Conservation (phyloP, 2,113 vertebrate genomes). For the Salvelinus alpinus region DNA sequence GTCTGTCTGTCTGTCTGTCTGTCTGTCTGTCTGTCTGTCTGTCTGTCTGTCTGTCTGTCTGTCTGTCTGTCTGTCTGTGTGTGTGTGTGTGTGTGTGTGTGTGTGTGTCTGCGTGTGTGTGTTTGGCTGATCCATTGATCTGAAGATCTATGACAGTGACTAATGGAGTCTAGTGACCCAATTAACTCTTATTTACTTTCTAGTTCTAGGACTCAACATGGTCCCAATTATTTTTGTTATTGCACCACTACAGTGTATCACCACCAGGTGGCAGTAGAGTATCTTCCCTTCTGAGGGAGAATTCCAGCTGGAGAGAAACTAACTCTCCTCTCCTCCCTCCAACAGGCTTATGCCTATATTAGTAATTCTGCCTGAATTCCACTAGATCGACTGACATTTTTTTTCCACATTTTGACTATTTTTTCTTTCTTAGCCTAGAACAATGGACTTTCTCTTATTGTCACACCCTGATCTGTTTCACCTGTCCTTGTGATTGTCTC, state of each 20-base stretch:
- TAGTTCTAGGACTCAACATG: slow-evolving; percentile 18
- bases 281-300: background rate
- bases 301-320: background rate
- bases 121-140: slow-evolving; percentile 9
- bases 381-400: background rate
- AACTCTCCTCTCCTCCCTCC: background rate
- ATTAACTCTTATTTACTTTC: slow-evolving; percentile 15
- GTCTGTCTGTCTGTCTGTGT: no score
- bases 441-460: background rate
- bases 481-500: no score
- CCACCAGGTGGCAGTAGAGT: slow-evolving; percentile 21
- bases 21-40: no score
- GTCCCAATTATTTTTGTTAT: background rate
- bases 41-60: no score
- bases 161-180: slow-evolving; percentile 8
- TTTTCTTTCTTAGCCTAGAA: background rate
- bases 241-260: background rate
- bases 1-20: no score
- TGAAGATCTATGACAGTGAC: slow-evolving; percentile 14
- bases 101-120: background rate
- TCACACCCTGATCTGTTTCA: no score
- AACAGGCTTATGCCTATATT: background rate
- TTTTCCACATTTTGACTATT: no score
- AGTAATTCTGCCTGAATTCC: background rate
- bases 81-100: background rate